A percentile compares a stretch with the other conserved stretches of the same genome.
Conservation (phyloP, 1,140 invertebrate genomes). For the Pantala flavescens region DNA sequence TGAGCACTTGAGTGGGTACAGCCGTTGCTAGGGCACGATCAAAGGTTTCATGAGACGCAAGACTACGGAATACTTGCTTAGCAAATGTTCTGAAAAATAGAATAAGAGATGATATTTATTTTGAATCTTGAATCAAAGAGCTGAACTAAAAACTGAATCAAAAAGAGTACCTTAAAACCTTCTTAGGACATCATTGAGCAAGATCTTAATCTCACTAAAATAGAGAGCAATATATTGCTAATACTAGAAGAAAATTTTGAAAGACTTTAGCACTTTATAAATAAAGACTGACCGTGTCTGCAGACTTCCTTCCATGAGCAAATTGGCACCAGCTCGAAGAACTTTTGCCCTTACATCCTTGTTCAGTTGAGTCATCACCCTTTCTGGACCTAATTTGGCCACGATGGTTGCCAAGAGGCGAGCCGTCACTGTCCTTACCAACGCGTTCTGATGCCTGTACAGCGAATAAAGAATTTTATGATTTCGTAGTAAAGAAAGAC, state of each 20-base stretch:
- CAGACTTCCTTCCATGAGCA: conserved; percentile 73
- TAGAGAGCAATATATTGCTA: too few species aligned
- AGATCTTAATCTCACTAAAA: too few species aligned
- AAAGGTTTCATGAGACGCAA: conserved; percentile 51
- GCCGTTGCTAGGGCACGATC: conserved; percentile 50
- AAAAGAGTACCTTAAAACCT: too few species aligned
- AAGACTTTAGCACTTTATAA: too few species aligned
- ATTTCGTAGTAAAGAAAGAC: background rate
- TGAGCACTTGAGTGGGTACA: conserved; percentile 49
- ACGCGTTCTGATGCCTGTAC: conserved; percentile 70
- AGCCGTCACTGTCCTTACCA: conserved; percentile 68
- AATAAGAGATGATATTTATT: too few species aligned
- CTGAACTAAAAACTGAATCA: too few species aligned
- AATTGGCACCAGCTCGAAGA: conserved; percentile 64
- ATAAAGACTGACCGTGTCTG: conserved; percentile 55
- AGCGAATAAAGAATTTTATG: conserved; percentile 25
- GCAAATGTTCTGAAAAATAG: conserved; percentile 47
- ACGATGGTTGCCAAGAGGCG: conserved; percentile 57
- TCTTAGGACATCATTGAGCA: too few species aligned
- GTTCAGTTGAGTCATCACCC: conserved; percentile 55
- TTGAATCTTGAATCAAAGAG: too few species aligned
- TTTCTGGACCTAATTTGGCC: conserved; percentile 60
- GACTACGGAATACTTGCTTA: conserved; percentile 49
- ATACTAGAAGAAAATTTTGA: too few species aligned
- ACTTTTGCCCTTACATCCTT: conserved; percentile 71